These are phyloP conservation scores for Acrobasis consociella DNA, from an alignment of 2,888 invertebrate genomes.

Conservation along the genomic window DNA sequence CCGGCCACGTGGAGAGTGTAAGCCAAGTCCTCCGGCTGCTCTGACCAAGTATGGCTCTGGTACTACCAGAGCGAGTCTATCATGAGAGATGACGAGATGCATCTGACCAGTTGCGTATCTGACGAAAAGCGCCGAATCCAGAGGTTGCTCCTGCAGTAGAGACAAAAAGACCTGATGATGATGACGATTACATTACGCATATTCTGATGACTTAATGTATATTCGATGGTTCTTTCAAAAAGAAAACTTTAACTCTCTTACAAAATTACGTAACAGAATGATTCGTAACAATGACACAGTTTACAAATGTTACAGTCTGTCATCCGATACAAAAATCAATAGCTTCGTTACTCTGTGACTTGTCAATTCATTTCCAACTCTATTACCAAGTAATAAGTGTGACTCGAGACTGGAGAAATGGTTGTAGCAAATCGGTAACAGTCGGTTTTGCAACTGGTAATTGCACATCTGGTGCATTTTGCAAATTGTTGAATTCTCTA, in stretches of 20 bases:
- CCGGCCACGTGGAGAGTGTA: too few relatives aligned
- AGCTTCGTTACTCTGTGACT: not conserved
- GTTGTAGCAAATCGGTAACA: constrained; percentile 22
- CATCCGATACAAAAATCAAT: constrained; percentile 6
- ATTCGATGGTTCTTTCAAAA: too few relatives aligned
- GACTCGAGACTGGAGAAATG: constrained; percentile 11
- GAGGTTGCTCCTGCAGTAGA: too few relatives aligned
- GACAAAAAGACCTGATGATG: too few relatives aligned
- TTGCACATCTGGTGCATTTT: constrained; percentile 18
- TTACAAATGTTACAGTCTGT: not conserved
- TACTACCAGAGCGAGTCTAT: too few relatives aligned
- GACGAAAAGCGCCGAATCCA: too few relatives aligned
- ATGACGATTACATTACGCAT: too few relatives aligned
- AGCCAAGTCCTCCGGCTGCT: too few relatives aligned
- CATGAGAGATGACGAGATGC: too few relatives aligned
- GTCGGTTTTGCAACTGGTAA: constrained; percentile 22
- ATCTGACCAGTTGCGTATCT: too few relatives aligned
- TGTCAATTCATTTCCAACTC: not conserved
- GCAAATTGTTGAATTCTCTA: constrained; percentile 16
- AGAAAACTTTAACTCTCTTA: not conserved
- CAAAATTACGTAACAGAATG: not conserved
- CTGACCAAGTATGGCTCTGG: too few relatives aligned
- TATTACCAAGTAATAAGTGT: constrained; percentile 3
- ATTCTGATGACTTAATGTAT: too few relatives aligned
- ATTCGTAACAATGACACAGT: constrained; percentile 2